These are phyloP conservation scores for Thumatha senex DNA, from an alignment of 2,888 invertebrate species.

Conservation along the genomic window DNA sequence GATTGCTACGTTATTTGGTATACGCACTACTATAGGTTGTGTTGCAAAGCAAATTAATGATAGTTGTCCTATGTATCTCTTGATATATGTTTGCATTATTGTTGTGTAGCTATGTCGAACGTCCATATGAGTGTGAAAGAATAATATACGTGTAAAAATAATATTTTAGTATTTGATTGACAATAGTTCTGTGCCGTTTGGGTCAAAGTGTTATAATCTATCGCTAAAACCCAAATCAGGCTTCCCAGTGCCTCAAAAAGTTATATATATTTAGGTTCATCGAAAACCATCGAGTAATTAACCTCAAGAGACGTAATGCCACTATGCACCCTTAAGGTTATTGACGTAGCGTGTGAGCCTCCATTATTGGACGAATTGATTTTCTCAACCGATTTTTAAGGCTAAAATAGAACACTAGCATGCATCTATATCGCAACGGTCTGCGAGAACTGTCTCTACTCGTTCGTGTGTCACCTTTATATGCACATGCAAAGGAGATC, in stretches of 20 bases:
- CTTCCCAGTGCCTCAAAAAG: conserved; percentile 56
- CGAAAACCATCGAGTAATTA: too few relatives aligned
- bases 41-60: conserved; percentile 55
- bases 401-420: too few relatives aligned
- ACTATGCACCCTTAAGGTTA: too few relatives aligned
- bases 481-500: too few relatives aligned
- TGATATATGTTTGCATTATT: conserved; percentile 42
- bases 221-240: conserved; percentile 30
- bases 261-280: conserved; percentile 35
- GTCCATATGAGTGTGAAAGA: conserved; percentile 13
- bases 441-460: too few relatives aligned
- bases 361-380: too few relatives aligned
- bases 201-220: conserved; percentile 10
- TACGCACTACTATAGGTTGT: conserved; percentile 53
- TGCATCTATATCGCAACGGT: too few relatives aligned
- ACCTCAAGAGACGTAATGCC: too few relatives aligned
- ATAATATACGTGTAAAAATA: conserved; percentile 3
- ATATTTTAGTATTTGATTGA: conserved; percentile 28
- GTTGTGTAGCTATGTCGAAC: conserved; percentile 23
- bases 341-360: too few relatives aligned
- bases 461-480: too few relatives aligned
- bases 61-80: conserved; percentile 45
- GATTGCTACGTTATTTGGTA: conserved; percentile 48
- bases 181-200: conserved; percentile 35
- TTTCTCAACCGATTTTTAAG: too few relatives aligned